Evolutionary conservation across 2,888 invertebrate genomes (phyloP), one percentile per base, ranked within the genome.

Genomic region (Fragum fragum): DNA sequence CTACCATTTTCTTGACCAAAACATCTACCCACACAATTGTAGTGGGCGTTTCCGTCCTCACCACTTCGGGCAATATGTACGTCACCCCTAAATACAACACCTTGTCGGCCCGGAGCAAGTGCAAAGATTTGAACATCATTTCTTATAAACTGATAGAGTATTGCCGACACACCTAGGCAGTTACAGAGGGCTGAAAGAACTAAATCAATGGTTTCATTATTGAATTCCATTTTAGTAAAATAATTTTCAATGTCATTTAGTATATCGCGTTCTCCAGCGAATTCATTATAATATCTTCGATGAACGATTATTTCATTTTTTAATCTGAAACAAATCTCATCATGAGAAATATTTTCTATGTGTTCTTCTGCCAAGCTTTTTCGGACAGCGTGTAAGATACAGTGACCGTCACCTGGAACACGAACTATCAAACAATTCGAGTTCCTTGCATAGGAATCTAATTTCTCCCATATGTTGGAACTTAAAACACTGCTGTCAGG

Each of bases 181-280:
- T 75, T 75, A 55, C 76, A 76, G 11, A 71, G 53, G 26, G 76
- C 68, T 23, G 59, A 32, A n/a, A 72, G 72, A 23, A 75, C 70
- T 26, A 79, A 36, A 76, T 80, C 75, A 29, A 61, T 59, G 3
- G 68, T 55, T 16, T 79, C 74, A 16, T 39, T 79, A 36, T 74
- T 70, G n/a, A 57, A 69, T 23, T 79, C 57, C 52, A 42, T 79
- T 32, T 79, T 28, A 21, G 70, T 70, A 26, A 53, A 69, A 32
- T 36, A 36, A 9, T 36, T 36, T 36, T 36, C 32, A 36, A 36
- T 36, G 9, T 36, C 32, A 36, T 6, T 36, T 36, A 6, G 32
- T 36, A 36, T 6, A 36, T 36, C 32, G 32, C 32, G 32, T 36
- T 9, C 5, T 36, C 32, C 5, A 36, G 32, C 3, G 32, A 36